A percentile compares a stretch with the other conserved stretches of the same genome.
Conservation (phyloP, 2,113 vertebrate species). For the Siphamia tubifer region DNA sequence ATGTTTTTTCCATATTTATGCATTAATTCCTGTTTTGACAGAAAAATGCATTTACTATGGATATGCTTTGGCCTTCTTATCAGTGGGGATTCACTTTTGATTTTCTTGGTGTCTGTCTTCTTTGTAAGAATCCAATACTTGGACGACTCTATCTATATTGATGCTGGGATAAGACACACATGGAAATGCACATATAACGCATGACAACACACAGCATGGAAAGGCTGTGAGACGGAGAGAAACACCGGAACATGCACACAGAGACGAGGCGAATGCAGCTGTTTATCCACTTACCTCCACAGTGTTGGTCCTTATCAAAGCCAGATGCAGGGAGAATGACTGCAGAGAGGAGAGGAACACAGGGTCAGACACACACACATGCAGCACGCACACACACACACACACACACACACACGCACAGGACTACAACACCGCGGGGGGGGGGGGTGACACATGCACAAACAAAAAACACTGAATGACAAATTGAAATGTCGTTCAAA, state of each 20-base stretch:
- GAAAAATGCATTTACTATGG: no score
- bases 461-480: constrained; percentile 34
- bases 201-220: constrained; percentile 18
- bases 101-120: no score
- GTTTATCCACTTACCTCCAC: constrained; percentile 87
- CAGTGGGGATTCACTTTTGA: no score
- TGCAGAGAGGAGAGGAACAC: constrained; percentile 75
- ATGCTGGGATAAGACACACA: constrained; percentile 12
- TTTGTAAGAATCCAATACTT: no score
- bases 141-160: no score
- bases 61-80: no score
- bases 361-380: constrained; percentile 60
- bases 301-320: constrained; percentile 88
- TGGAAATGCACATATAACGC: constrained; percentile 36
- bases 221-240: constrained; percentile 22
- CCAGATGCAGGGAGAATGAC: constrained; percentile 96
- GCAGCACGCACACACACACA: no score
- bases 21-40: no score
- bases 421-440: neutral
- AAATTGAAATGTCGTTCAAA: constrained; percentile 27
- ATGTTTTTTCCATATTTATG: no score
- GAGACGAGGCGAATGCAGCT: constrained; percentile 27
- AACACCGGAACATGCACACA: constrained; percentile 4
- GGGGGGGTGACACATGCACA: neutral
- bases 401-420: constrained; percentile 22